Conservation (phyloP, 2,888 invertebrate species). For the Habrosyne pyritoides region DNA sequence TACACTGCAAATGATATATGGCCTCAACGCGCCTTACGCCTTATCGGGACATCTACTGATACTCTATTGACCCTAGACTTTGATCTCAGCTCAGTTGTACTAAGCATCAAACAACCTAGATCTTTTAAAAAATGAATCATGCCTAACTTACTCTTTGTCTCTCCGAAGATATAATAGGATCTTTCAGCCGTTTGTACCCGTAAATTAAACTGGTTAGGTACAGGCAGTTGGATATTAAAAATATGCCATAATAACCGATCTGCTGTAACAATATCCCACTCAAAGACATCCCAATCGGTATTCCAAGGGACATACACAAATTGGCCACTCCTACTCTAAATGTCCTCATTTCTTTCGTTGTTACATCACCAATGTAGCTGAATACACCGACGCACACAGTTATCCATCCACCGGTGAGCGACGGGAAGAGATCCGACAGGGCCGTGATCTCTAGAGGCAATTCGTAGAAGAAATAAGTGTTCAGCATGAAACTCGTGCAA, state of each 20-base stretch:
- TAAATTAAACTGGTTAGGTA: constrained; percentile 81
- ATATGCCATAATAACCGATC: constrained; percentile 80
- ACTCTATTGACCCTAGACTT: constrained; percentile 49
- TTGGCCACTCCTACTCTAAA: constrained; percentile 85
- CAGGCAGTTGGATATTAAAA: constrained; percentile 75
- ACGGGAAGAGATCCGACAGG: constrained; percentile 81
- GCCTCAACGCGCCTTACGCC: constrained; percentile 41
- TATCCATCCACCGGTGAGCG: constrained; percentile 83
- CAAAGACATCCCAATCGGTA: constrained; percentile 83
- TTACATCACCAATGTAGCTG: constrained; percentile 86
- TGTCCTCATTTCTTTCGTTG: constrained; percentile 84
- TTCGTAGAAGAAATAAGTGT: constrained; percentile 84
- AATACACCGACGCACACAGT: constrained; percentile 85
- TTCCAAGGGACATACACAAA: constrained; percentile 85
- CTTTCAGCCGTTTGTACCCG: constrained; percentile 74
- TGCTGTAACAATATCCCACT: constrained; percentile 81
- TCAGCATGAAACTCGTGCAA: constrained; percentile 77
- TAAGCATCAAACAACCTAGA: constrained; percentile 19
- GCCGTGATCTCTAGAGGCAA: constrained; percentile 83
- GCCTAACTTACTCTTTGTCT: constrained; percentile 69
- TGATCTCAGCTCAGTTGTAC: constrained; percentile 34
- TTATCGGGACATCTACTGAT: constrained; percentile 45
- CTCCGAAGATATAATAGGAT: constrained; percentile 66
- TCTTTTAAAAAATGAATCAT: constrained; percentile 12
- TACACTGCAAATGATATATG: constrained; percentile 65